Evolutionary conservation across 2,888 invertebrate species (phyloP), one percentile per base, ranked within the genome.

Genomic region (Euzetes globulus): DNA sequence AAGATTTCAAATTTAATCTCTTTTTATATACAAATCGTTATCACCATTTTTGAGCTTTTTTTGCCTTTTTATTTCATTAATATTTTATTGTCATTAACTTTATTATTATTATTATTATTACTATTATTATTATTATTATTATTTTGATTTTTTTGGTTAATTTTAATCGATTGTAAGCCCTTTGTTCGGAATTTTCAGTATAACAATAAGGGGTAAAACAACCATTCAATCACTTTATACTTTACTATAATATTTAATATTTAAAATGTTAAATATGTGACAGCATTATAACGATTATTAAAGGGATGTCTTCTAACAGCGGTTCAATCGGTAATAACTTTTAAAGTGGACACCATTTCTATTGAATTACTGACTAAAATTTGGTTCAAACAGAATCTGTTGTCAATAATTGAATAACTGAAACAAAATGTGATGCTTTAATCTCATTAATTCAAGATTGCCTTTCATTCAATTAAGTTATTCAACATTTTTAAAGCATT

Each of bases 321-420:
- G 65, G 65, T 65, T 65, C 65, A 65, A n/a, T 65, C 65, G 37
- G 41, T 37, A 65, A 33, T 65, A 65, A 65, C 65, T 65, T 65
- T 65, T 65, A 7, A 19, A 37, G 13, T 29, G 27, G n/a, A 37
- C 9, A 29, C 22, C 58, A 58, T 22, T 27, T 22, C 25, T 6
- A 55, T 19, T 55, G 19, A 55, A 55, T 55, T 55, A 55, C 19
- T 55, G 25, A 55, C 19, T 27, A 58, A 22, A 58, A 27, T 27
- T 27, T 7, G 9, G 29, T 58, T 15, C 19, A 58, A 22, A 27
- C 27, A 3, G 7, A 58, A 27, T 27, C 19, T n/a, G n/a, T n/a
- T n/a, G n/a, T n/a, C n/a, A n/a, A n/a, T n/a, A n/a, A n/a, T n/a
- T n/a, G n/a, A n/a, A n/a, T n/a, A n/a, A n/a, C n/a, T n/a, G n/a